Evolutionary conservation across 2,797 vertebrate genomes (phyloP).

Genomic region (Malacoraja senta): DNA sequence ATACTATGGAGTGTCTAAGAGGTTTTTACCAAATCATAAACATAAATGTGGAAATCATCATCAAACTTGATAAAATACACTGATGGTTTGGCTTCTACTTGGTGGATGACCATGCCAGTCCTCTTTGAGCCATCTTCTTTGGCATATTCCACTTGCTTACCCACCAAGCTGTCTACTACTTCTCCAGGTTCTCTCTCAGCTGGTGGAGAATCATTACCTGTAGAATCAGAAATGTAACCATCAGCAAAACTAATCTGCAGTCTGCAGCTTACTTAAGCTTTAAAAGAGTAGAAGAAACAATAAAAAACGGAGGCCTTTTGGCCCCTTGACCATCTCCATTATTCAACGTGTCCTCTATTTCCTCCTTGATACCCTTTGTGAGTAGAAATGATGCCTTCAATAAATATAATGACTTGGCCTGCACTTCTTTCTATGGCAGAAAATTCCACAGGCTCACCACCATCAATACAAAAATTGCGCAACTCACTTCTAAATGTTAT

Average conservation of each 20-base stretch:
- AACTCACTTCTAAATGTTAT: no score
- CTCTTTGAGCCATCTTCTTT: constrained; percentile 92
- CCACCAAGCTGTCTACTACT: constrained; percentile 94
- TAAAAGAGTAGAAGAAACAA: background rate
- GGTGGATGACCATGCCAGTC: constrained; percentile 95
- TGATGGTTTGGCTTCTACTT: constrained; percentile 91
- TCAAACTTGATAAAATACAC: constrained; percentile 98
- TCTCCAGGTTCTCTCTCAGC: constrained; percentile 88
- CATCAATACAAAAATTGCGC: no score
- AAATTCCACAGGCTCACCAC: no score
- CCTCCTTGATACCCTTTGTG: no score
- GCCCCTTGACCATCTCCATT: no score
- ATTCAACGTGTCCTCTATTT: no score
- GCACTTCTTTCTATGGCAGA: no score
- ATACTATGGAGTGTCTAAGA: constrained; percentile 68
- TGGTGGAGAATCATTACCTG: constrained; percentile 70
- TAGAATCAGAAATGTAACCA: background rate
- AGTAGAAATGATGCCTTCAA: no score
- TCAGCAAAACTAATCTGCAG: constrained; percentile 6
- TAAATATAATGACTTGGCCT: no score
- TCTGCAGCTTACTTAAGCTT: background rate
- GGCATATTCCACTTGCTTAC: constrained; percentile 96
- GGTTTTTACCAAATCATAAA: constrained; percentile 91
- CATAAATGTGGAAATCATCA: constrained; percentile 95
- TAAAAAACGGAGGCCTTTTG: no score